Percentiles rank a stretch among this genome's conserved stretches.
Conservation (phyloP, 2,113 vertebrate genomes). For the Takifugu bimaculatus region DNA sequence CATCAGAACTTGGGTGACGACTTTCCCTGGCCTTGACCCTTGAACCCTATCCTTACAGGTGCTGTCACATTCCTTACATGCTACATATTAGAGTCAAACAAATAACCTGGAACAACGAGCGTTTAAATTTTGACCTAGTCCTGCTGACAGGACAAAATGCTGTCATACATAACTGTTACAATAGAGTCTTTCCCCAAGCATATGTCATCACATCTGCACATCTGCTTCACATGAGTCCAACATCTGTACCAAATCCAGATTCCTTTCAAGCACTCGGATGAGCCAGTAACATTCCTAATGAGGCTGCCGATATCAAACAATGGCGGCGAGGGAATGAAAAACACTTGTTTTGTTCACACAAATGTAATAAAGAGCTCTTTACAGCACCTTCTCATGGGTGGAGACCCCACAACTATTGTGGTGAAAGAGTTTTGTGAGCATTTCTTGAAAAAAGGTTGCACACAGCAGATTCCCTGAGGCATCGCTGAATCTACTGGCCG, state of each 20-base stretch:
- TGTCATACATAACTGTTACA: conserved; percentile 15
- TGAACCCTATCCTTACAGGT: not conserved
- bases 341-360: not conserved
- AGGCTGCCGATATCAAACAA: not conserved
- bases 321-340: not conserved
- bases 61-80: not conserved
- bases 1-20: conserved; percentile 24
- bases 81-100: not conserved
- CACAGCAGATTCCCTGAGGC: not conserved
- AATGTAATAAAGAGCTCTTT: not conserved
- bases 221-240: not conserved
- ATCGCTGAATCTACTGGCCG: not conserved
- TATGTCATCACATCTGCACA: not conserved
- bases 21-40: conserved; percentile 14
- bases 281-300: conserved; percentile 6
- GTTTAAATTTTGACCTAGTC: not conserved
- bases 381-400: not conserved
- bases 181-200: conserved; percentile 3
- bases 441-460: not conserved
- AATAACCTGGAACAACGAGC: not conserved
- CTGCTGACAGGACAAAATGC: not conserved
- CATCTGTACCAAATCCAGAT: not conserved
- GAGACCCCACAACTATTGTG: not conserved
- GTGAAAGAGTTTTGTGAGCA: not conserved
- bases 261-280: conserved; percentile 4